Evolutionary conservation across 1,140 invertebrate species (phyloP).

Genomic region (Helicoverpa zea): DNA sequence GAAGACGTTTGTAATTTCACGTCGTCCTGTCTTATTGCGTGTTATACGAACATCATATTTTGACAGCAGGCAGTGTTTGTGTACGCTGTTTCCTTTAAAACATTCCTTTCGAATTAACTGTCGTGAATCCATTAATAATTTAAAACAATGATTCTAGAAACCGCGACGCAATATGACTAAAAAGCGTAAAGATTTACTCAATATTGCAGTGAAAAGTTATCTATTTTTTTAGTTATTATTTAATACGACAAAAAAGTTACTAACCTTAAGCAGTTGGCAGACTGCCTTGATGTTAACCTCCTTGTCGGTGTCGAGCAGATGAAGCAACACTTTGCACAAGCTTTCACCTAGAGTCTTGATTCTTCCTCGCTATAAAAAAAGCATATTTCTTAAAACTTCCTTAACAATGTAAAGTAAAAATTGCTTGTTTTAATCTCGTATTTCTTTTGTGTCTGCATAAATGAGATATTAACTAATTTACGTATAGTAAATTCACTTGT

Average conservation of each 20-base stretch:
- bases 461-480: too few species aligned
- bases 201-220: not conserved
- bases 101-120: constrained; percentile 21
- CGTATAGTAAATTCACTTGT: too few species aligned
- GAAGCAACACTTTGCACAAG: constrained; percentile 83
- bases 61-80: constrained; percentile 10
- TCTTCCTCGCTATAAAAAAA: constrained; percentile 77
- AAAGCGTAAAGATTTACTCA: not conserved
- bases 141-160: constrained; percentile 13
- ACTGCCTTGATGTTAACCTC: constrained; percentile 83
- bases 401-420: not conserved
- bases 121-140: constrained; percentile 13
- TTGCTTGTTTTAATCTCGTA: too few species aligned
- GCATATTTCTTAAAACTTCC: not conserved
- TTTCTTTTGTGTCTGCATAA: too few species aligned
- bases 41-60: constrained; percentile 23
- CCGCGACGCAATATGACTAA: not conserved
- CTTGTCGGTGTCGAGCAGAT: constrained; percentile 81
- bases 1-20: constrained; percentile 26
- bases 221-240: not conserved
- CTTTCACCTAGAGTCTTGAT: constrained; percentile 83
- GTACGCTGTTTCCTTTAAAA: constrained; percentile 7
- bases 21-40: constrained; percentile 24
- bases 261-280: constrained; percentile 84
- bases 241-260: constrained; percentile 30